phyloP scores from a whole-genome alignment of 2,113 vertebrate species.

The Peromyscus leucopus region DNA sequence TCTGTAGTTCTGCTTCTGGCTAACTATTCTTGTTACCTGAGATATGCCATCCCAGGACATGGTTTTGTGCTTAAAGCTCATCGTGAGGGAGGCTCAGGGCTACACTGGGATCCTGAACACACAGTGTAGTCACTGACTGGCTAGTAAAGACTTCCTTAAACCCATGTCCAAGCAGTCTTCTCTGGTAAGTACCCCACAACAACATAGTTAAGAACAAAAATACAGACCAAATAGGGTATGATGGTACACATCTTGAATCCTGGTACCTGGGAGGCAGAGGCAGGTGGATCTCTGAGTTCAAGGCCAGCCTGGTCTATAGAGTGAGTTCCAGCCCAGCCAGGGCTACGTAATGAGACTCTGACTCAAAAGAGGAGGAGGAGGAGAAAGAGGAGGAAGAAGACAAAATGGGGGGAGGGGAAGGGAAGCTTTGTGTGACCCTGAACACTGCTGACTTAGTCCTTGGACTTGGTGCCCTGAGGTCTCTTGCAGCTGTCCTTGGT shows the following conservation, averaged over 20 bases:
- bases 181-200: background rate
- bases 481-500: background rate
- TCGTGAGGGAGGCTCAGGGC: background rate
- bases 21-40: background rate
- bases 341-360: background rate
- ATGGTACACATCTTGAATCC: background rate
- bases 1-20: background rate
- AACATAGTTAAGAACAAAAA: background rate
- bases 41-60: background rate
- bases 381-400: background rate
- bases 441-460: background rate
- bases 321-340: background rate
- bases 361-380: background rate
- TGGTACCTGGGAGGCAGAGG: background rate
- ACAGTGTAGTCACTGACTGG: background rate
- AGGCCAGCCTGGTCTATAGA: background rate
- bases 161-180: background rate
- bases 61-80: background rate
- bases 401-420: too few relatives aligned
- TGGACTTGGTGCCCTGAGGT: background rate
- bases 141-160: background rate
- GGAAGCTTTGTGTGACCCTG: background rate
- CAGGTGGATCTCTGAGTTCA: background rate
- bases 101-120: background rate
- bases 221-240: fast-evolving